Evolutionary conservation across 1,140 invertebrate species (phyloP).

Genomic region (Uloborus diversus): DNA sequence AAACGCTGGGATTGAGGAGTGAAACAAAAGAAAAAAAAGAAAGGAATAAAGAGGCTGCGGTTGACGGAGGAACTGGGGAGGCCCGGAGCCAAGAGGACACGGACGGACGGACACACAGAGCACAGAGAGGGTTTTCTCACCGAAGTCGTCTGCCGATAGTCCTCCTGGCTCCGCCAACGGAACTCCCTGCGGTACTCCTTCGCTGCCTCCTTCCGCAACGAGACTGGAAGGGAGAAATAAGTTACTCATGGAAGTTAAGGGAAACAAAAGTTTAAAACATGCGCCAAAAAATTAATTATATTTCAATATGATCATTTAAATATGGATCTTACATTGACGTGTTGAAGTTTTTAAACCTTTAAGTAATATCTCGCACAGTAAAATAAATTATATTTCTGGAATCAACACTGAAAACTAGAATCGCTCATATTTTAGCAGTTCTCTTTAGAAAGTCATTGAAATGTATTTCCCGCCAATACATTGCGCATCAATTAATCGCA

Average conservation of each 20-base stretch:
- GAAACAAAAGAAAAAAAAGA: not conserved
- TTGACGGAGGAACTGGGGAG: slow-evolving; percentile 15
- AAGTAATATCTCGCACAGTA: too few relatives aligned
- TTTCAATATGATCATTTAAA: too few relatives aligned
- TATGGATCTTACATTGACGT: too few relatives aligned
- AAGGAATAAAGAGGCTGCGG: not conserved
- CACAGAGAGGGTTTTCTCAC: slow-evolving; percentile 46
- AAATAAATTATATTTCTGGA: too few relatives aligned
- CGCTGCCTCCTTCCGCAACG: slow-evolving; percentile 19
- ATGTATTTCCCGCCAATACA: too few relatives aligned
- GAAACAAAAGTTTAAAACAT: too few relatives aligned
- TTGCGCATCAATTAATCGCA: too few relatives aligned
- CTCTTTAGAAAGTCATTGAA: too few relatives aligned
- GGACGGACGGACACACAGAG: slow-evolving; percentile 46
- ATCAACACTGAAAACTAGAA: too few relatives aligned
- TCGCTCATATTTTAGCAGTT: too few relatives aligned
- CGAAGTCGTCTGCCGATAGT: slow-evolving; percentile 32
- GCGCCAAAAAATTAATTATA: too few relatives aligned
- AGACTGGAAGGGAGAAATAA: slow-evolving; percentile 2
- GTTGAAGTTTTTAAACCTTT: too few relatives aligned
- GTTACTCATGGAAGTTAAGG: not conserved
- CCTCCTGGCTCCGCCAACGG: slow-evolving; percentile 45
- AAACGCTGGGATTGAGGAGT: not conserved
- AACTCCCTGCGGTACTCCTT: not conserved
- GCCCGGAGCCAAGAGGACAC: slow-evolving; percentile 52